phyloP scores from a whole-genome alignment of 1,140 invertebrate genomes.

The Drosophila lini region DNA sequence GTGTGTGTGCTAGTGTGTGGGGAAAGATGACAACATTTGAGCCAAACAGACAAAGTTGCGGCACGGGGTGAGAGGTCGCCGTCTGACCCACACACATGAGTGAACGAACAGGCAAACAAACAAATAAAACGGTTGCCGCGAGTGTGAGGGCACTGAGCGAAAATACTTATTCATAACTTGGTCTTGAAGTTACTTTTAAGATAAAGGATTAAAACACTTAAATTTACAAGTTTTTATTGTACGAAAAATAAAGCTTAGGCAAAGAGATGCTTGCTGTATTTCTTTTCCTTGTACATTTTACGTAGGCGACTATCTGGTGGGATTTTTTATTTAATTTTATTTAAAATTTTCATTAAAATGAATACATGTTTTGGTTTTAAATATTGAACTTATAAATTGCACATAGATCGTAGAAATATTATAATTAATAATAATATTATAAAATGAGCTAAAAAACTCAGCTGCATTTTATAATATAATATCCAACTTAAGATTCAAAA shows the following conservation, averaged over 20 bases:
- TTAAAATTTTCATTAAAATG: background rate
- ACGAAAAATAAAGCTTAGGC: background rate
- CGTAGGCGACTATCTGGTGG: background rate
- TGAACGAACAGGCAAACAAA: constrained; percentile 78
- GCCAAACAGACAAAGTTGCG: constrained; percentile 72
- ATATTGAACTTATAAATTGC: rapidly evolving
- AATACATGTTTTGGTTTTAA: no score
- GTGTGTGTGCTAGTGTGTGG: constrained; percentile 1
- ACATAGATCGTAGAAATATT: background rate
- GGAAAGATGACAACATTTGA: constrained; percentile 73
- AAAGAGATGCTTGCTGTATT: background rate
- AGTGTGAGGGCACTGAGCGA: constrained; percentile 30
- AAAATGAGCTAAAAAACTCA: background rate
- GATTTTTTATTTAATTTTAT: background rate
- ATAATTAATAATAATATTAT: no score
- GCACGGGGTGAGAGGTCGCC: constrained; percentile 26
- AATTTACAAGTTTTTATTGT: background rate
- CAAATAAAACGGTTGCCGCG: constrained; percentile 62
- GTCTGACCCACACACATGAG: constrained; percentile 67
- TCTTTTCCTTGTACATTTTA: background rate
- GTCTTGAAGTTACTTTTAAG: background rate
- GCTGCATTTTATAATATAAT: background rate
- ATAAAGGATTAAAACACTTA: background rate
- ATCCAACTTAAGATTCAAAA: background rate
- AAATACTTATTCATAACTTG: background rate